Base-by-base conservation (phyloP, 2,113 vertebrate genomes). In the Megalops atlanticus region DNA sequence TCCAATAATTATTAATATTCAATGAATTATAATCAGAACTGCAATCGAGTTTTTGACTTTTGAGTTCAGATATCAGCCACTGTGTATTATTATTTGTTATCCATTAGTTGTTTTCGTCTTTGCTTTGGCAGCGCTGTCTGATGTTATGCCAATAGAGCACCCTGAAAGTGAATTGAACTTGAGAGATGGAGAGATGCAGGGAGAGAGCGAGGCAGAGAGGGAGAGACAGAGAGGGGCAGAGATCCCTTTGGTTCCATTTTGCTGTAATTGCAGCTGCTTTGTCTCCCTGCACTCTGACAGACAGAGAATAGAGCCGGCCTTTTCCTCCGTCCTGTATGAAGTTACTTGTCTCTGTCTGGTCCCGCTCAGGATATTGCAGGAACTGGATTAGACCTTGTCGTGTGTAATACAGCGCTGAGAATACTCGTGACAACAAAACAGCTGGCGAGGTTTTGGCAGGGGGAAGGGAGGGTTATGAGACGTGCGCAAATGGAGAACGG, bases 161-260 rank as follows among this genome's bases (percentile, higher is more conserved):
- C n/a, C n/a, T n/a, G n/a, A n/a, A n/a, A n/a, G n/a, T n/a, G n/a
- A n/a, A n/a, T n/a, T n/a, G n/a, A n/a, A n/a, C n/a, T n/a, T n/a
- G n/a, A 27, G 74, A 76, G 52, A 69, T 49, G 74, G 85, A 52
- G 36, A 80, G 73, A 7, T 38, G 45, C 74, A 82, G 75, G 70
- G 45, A 83, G 82, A 85, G 83, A 85, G 81, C 88, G 81, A 86
- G 86, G 82, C 79, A 83, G 86, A 86, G 83, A 81, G 52, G 80
- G 43, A 4, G 54, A 71, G 11, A 71, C 12, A 71, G 35, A 36
- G 31, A 71, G 24, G 27, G 69, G 27, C 0, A 38, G 33, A 71
- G 35, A 3, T 70, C 64, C 77, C 39, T 68, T 70, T 36, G 41
- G 64, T 79, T 79, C 40, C 12, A 8, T 76, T 47, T 27, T 33